Base-by-base conservation (phyloP, 1,140 invertebrate genomes). In the Agrypnia vestita region DNA sequence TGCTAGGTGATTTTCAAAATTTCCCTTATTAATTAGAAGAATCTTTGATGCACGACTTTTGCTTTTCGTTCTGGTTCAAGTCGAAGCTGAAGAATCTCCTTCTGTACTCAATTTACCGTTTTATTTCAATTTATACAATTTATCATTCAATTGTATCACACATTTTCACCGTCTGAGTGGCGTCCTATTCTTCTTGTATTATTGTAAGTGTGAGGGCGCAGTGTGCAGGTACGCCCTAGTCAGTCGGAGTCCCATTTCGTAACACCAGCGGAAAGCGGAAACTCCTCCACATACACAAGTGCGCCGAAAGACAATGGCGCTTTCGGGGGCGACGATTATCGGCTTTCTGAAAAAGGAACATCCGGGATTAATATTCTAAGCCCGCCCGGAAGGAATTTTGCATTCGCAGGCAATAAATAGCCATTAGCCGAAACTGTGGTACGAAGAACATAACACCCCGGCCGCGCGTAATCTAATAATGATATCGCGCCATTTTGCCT, bases 391-490 rank as follows among this genome's bases (percentile, higher is more conserved):
- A 61, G 74, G 59, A 19, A 64, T 49, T 76, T 76, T 76, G 74
- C 74, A 76, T 76, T 62, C 59, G 49, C 44, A 15, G 51, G 56
- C 59, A 76, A 64, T 76, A 76, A 76, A 76, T 76, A 76, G 74
- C 74, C 74, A 76, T 64, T 76, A 62, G 59, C 56, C 15, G 43
- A 76, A 76, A 64, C 25, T 61, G 51, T 43, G 51, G 25, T 49
- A 71, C 49, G 21, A 17, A 73, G 47, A 51, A 17, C 74, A 64
- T 76, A 73, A 53, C 47, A 73, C 47, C n/a, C n/a, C 17, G 17
- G 21, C 69, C 21, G 15, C 47, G 47, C 15, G 25, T 73, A 73
- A 73, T 73, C 69, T 51, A 73, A 73, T 73, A 73, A 73, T 73
- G 69, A 73, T 73, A 73, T 53, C 69, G 69, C 49, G 25, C 69